Evolutionary conservation across 2,797 vertebrate species (phyloP).

Genomic region (Poliocrania exsul): DNA sequence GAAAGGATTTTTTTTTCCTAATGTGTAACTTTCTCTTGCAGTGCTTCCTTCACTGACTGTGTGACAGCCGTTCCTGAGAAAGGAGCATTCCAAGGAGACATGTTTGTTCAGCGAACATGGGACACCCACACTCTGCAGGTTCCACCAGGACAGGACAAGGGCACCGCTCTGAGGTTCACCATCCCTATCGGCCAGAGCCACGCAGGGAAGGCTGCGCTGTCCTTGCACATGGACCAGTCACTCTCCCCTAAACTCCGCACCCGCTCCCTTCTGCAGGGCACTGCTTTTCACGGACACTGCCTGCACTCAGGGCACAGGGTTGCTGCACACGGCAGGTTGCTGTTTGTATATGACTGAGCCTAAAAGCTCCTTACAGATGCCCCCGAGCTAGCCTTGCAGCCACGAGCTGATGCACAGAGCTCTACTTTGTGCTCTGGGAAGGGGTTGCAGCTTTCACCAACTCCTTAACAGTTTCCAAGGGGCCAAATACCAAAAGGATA

Average conservation of each 20-base stretch:
- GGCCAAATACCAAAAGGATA: neutral
- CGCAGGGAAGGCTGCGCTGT: neutral
- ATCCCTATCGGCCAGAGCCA: neutral
- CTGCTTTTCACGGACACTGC: neutral
- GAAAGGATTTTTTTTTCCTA: too few relatives aligned
- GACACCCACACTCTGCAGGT: neutral
- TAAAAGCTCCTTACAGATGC: neutral
- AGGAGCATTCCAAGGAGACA: neutral
- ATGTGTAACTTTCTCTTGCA: neutral
- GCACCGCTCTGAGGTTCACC: rapidly evolving
- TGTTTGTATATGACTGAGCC: neutral
- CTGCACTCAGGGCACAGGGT: rapidly evolving
- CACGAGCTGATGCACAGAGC: neutral
- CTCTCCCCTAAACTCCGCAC: neutral
- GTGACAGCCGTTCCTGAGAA: too few relatives aligned
- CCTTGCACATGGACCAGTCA: rapidly evolving
- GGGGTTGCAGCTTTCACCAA: rapidly evolving
- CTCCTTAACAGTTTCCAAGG: neutral
- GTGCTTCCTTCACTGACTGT: neutral
- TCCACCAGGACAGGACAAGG: rapidly evolving
- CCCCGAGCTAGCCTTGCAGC: neutral
- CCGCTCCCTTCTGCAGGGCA: neutral
- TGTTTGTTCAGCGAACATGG: rapidly evolving
- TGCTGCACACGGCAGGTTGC: rapidly evolving
- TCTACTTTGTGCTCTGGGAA: neutral